A percentile compares a stretch with the other conserved stretches of the same genome.
Conservation (phyloP, 2,888 invertebrate genomes). For the Deilephila elpenor region DNA sequence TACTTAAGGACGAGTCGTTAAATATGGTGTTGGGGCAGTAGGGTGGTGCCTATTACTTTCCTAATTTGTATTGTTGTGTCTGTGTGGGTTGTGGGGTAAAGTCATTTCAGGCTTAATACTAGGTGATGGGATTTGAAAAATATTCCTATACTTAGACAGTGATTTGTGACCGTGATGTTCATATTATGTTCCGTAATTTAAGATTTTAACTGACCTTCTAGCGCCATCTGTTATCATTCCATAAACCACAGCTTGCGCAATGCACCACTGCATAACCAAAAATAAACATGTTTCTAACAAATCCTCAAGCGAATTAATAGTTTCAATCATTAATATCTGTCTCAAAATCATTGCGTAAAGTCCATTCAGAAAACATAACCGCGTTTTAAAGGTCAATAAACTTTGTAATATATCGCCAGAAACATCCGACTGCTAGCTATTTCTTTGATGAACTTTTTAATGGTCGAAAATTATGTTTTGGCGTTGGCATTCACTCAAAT, state of each 20-base stretch:
- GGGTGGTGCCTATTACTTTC: too few species aligned
- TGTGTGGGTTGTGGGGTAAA: too few species aligned
- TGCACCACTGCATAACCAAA: neutral
- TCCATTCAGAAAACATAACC: constrained; percentile 26
- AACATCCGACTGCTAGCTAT: constrained; percentile 46
- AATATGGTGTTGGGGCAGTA: too few species aligned
- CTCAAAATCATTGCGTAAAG: neutral
- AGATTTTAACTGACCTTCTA: neutral
- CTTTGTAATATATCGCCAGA: constrained; percentile 34
- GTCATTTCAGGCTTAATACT: too few species aligned
- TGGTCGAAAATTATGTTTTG: constrained; percentile 50
- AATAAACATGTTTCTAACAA: neutral
- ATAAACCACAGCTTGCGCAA: neutral
- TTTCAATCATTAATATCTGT: neutral
- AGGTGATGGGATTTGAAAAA: too few species aligned
- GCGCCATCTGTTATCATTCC: constrained; percentile 13
- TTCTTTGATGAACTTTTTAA: constrained; percentile 45
- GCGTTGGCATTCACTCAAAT: constrained; percentile 58
- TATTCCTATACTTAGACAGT: too few species aligned
- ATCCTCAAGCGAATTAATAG: neutral
- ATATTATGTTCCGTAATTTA: neutral
- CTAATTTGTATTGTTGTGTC: too few species aligned
- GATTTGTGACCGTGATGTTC: too few species aligned
- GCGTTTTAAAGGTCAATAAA: constrained; percentile 46
- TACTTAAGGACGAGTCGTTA: too few species aligned